These are phyloP conservation scores for Dryoscopus gambensis DNA, from an alignment of 2,113 vertebrate genomes.

Conservation along the genomic window DNA sequence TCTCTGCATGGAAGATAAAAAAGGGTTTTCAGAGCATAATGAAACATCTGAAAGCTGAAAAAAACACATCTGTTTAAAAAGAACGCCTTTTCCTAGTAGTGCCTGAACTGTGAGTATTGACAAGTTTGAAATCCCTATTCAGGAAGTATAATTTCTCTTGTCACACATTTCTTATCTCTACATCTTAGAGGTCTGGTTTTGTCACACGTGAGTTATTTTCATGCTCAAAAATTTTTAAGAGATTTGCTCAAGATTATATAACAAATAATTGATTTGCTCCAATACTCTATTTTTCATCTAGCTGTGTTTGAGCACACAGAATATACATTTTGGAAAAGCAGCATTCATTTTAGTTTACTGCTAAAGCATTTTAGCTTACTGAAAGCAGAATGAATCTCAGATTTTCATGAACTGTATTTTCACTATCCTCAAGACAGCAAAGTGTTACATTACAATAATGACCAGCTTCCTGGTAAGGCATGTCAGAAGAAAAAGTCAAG, in stretches of 20 bases:
- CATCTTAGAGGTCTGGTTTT: not conserved
- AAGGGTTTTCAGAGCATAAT: not conserved
- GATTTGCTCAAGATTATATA: constrained; percentile 9
- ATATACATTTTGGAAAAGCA: not conserved
- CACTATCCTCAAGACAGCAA: not conserved
- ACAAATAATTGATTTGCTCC: constrained; percentile 41
- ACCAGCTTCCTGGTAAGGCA: not conserved
- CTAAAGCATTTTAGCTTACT: not conserved
- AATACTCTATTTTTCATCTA: not conserved
- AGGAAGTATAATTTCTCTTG: not conserved
- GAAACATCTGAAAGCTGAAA: not conserved
- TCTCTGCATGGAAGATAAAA: not conserved
- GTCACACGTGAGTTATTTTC: not conserved
- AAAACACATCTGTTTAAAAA: not conserved
- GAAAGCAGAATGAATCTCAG: not conserved
- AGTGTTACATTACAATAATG: not conserved
- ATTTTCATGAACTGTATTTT: not conserved
- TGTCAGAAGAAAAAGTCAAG: not conserved
- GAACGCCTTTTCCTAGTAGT: not conserved
- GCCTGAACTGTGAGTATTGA: not conserved
- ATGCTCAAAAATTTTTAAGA: not conserved
- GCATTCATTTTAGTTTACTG: not conserved
- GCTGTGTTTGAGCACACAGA: not conserved
- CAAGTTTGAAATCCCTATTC: not conserved
- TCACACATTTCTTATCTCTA: not conserved